Evolutionary conservation across 2,113 vertebrate species (phyloP), one percentile per base, ranked within the genome.

Genomic region (Dendropsophus ebraccatus): DNA sequence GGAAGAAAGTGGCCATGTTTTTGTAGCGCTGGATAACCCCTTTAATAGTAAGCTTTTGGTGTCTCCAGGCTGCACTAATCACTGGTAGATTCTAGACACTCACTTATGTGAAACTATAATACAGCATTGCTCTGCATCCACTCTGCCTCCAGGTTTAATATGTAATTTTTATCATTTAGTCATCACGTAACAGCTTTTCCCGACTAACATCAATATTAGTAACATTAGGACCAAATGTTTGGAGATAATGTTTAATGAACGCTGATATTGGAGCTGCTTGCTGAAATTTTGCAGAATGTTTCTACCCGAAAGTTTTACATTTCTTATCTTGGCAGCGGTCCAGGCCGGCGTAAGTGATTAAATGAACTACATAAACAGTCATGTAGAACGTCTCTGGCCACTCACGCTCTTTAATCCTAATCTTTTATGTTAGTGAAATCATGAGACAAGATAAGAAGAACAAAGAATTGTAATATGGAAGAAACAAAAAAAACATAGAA

Each of bases 261-360:
- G 56, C 58, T 81, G 78, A 81, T 81, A 81, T 81, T 65, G 78
- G 78, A 81, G 78, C 78, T 65, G 78, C 78, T 81, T 81, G 78
- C 60, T 62, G 78, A 81, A 81, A 81, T 65, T 62, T 62, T 81
- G 35, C 78, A 62, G 78, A 81, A 81, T 65, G 56, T 81, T 62
- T n/a, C 56, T 65, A 47, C 35, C 37, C 60, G 45, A 81, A 81
- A 65, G 58, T 81, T 81, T 81, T 81, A 65, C 78, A 81, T 81
- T 81, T 81, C 77, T 81, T 81, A 81, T 81, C 58, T 81, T 81
- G 78, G 78, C 78, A 81, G 78, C 25, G 28, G 56, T 60, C 78
- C 78, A 65, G 56, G 25, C n/a, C 12, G n/a, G 58, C 25, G 37
- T 47, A 81, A 60, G 78, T 16, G 78, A 81, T 81, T 81, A 81